Conservation (phyloP, 2,797 vertebrate species). For the Pteronotus mesoamericanus region DNA sequence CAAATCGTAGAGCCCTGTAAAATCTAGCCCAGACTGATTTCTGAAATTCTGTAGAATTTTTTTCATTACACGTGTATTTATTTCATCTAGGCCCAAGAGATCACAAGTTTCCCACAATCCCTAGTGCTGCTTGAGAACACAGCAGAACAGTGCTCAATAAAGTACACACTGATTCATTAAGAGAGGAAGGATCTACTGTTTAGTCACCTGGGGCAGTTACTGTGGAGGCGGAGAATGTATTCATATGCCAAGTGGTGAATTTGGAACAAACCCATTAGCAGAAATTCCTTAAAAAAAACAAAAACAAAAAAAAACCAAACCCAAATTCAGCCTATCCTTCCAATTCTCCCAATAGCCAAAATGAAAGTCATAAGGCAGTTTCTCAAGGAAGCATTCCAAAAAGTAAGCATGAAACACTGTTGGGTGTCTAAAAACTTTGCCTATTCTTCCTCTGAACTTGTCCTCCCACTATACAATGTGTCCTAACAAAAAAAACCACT, state of each 20-base stretch:
- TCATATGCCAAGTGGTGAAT: background rate
- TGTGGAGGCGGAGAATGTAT: background rate
- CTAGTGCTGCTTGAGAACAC: background rate
- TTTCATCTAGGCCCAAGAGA: constrained; percentile 6
- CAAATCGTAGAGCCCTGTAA: background rate
- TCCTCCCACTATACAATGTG: background rate
- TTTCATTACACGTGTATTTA: background rate
- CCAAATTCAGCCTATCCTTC: background rate
- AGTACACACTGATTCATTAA: background rate
- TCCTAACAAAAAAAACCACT: background rate
- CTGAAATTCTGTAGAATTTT: constrained; percentile 4
- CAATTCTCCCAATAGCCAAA: background rate
- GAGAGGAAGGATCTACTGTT: background rate
- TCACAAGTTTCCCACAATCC: background rate
- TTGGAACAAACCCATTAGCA: background rate
- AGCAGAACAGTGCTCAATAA: background rate
- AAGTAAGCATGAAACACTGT: background rate
- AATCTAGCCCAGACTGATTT: background rate
- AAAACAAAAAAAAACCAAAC: no score
- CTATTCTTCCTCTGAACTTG: background rate
- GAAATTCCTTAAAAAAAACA: background rate
- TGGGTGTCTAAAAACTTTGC: background rate
- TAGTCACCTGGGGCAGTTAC: background rate
- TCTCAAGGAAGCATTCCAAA: background rate
- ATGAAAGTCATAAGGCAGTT: background rate